Conservation (phyloP, 2,888 invertebrate species). For the Drosophila yooni region DNA sequence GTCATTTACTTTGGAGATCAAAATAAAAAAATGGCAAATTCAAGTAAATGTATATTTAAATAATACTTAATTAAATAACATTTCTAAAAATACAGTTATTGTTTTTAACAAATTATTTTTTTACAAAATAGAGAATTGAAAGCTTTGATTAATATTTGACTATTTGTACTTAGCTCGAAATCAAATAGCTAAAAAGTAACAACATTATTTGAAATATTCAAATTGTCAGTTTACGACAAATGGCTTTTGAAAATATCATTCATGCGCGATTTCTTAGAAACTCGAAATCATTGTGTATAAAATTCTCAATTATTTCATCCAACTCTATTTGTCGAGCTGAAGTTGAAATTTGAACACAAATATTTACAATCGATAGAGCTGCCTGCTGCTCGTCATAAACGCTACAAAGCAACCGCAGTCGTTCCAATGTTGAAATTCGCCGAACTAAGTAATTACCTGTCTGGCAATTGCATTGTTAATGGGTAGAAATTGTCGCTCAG, state of each 20-base stretch:
- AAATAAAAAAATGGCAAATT: not conserved
- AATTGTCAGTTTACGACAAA: not conserved
- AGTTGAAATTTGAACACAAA: conserved; percentile 1
- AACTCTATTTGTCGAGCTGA: not conserved
- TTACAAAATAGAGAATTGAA: not conserved
- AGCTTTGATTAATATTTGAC: not conserved
- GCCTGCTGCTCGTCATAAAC: not conserved
- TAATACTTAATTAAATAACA: not conserved
- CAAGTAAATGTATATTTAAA: not conserved
- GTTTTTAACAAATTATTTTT: not conserved
- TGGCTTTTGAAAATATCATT: not conserved
- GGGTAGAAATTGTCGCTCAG: conserved; percentile 29
- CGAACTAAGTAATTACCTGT: conserved; percentile 60
- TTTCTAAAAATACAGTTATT: not conserved
- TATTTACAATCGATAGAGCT: conserved; percentile 15
- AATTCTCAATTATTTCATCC: not conserved
- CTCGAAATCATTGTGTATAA: not conserved
- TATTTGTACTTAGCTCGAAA: not conserved
- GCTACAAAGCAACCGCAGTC: conserved; percentile 12
- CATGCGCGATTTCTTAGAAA: not conserved
- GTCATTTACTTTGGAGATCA: not conserved
- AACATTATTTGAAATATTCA: not conserved
- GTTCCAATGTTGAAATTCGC: conserved; percentile 4
- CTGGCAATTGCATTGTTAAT: conserved; percentile 49
- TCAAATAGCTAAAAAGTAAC: not conserved